These are phyloP conservation scores for Drosophila nigricruria DNA, from an alignment of 2,888 invertebrate species.

Conservation along the genomic window DNA sequence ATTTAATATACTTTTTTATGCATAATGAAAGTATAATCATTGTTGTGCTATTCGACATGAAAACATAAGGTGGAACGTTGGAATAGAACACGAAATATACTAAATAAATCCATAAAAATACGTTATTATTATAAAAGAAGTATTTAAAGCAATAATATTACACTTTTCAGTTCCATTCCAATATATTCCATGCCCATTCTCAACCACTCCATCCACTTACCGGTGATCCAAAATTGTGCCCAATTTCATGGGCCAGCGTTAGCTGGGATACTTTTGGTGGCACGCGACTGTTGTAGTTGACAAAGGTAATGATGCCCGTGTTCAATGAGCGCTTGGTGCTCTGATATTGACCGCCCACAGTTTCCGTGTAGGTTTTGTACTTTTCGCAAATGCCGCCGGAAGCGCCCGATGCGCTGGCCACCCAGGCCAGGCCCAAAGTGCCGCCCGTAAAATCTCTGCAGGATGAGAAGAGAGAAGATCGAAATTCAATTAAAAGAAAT, in stretches of 20 bases:
- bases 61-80: neutral
- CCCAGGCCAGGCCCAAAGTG: slow-evolving; percentile 99
- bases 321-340: slow-evolving; percentile 97
- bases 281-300: slow-evolving; percentile 98
- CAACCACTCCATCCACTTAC: slow-evolving; percentile 86
- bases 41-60: neutral
- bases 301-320: slow-evolving; percentile 99
- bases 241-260: slow-evolving; percentile 98
- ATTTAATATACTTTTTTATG: neutral
- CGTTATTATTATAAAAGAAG: too few relatives aligned
- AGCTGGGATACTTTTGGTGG: slow-evolving; percentile 99
- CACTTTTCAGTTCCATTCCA: too few relatives aligned
- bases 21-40: neutral
- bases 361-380: slow-evolving; percentile 98
- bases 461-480: neutral
- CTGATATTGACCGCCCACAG: slow-evolving; percentile 96
- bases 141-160: too few relatives aligned
- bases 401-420: slow-evolving; percentile 98
- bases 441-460: slow-evolving; percentile 97
- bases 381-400: slow-evolving; percentile 99
- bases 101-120: too few relatives aligned
- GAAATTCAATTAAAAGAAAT: neutral
- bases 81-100: neutral
- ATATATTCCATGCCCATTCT: too few relatives aligned
- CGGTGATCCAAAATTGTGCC: slow-evolving; percentile 99